Percentiles rank a stretch among this genome's conserved stretches.
Conservation (phyloP, 2,888 invertebrate genomes). For the Rotaria socialis region DNA sequence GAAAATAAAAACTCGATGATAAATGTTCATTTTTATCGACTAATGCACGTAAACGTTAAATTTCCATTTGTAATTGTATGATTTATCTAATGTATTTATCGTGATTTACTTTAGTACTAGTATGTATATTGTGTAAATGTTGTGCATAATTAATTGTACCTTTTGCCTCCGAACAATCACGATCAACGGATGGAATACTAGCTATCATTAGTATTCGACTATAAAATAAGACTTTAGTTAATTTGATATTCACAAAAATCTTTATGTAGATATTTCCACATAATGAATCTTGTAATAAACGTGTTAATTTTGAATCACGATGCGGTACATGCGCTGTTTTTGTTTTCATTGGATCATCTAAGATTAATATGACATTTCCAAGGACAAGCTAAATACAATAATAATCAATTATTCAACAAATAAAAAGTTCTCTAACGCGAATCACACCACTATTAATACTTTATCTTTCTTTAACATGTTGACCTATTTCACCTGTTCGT, state of each 20-base stretch:
- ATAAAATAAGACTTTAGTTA: background rate
- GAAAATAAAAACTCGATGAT: background rate
- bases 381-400: conserved; percentile 69
- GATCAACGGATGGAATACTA: conserved; percentile 91
- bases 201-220: conserved; percentile 95
- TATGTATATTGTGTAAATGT: conserved; percentile 92
- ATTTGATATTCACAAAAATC: background rate
- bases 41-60: conserved; percentile 61
- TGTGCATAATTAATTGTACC: conserved; percentile 96
- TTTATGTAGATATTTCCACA: conserved; percentile 68
- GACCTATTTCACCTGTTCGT: conserved; percentile 92
- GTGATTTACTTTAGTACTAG: conserved; percentile 63
- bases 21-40: conserved; percentile 71
- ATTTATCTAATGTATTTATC: conserved; percentile 38
- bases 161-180: conserved; percentile 96
- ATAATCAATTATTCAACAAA: background rate
- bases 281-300: conserved; percentile 88
- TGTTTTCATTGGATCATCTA: conserved; percentile 84
- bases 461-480: conserved; percentile 90
- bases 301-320: conserved; percentile 89
- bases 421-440: conserved; percentile 50
- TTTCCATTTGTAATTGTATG: conserved; percentile 71
- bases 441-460: conserved; percentile 92
- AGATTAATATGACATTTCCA: conserved; percentile 94
- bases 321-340: conserved; percentile 88